Conservation (phyloP, 2,797 vertebrate species). For the Emydoidea blandingii region DNA sequence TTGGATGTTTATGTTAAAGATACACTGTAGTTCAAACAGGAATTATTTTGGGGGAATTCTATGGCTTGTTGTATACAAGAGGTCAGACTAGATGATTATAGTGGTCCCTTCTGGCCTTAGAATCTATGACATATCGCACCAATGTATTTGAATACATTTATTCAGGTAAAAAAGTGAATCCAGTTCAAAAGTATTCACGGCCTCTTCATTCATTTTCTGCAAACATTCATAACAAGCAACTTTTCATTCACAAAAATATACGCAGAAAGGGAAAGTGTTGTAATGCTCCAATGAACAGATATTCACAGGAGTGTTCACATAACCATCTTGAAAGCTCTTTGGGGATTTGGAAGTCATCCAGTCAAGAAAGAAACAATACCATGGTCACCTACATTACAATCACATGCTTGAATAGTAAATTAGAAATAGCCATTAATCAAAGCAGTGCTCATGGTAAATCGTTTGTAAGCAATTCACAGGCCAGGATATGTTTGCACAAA, state of each 20-base stretch:
- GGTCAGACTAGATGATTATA: neutral
- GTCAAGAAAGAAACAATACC: neutral
- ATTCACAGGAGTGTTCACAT: neutral
- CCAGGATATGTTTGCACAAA: neutral
- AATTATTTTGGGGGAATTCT: neutral
- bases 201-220: neutral
- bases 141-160: neutral
- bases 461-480: neutral
- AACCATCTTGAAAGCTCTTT: neutral
- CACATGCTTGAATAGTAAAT: neutral
- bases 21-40: neutral
- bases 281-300: neutral
- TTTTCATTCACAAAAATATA: neutral
- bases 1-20: neutral
- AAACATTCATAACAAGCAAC: accelerated
- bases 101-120: neutral
- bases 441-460: neutral
- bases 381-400: neutral
- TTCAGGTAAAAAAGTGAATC: neutral
- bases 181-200: accelerated
- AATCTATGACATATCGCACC: neutral
- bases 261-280: neutral
- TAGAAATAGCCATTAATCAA: neutral
- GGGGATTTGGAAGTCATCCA: too few species aligned
- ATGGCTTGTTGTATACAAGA: neutral